Evolutionary conservation across 2,113 vertebrate species (phyloP).

Genomic region (Fukomys damarensis): DNA sequence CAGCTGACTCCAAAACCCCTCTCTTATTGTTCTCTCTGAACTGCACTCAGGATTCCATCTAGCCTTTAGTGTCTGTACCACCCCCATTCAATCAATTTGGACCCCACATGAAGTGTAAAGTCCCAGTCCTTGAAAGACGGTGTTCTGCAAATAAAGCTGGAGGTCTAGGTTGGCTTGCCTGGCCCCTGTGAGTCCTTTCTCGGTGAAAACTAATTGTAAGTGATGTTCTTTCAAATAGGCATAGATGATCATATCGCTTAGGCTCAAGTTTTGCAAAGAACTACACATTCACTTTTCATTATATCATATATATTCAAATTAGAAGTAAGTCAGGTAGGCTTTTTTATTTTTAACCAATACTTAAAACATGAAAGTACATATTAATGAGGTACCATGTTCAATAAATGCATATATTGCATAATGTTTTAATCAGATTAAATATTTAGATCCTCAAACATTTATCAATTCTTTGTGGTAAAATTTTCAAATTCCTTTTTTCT

Average conservation of each 20-base stretch:
- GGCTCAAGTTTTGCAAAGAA: background rate
- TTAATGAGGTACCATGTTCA: background rate
- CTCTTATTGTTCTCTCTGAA: background rate
- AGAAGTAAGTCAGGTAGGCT: background rate
- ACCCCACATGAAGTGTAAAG: background rate
- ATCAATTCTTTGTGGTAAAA: background rate
- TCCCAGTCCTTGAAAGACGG: background rate
- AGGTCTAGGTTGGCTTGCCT: background rate
- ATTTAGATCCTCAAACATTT: background rate
- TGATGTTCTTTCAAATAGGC: background rate
- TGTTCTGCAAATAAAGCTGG: background rate
- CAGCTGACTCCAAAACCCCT: background rate
- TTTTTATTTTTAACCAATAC: background rate
- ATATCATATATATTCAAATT: background rate
- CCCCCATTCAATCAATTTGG: background rate
- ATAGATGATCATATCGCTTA: background rate
- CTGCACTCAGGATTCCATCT: background rate
- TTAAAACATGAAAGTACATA: background rate
- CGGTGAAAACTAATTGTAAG: background rate
- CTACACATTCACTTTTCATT: background rate
- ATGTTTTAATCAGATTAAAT: background rate
- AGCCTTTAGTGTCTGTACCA: background rate
- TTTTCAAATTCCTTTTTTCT: background rate
- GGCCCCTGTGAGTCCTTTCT: background rate
- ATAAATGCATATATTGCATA: background rate